Evolutionary conservation across 2,113 vertebrate species (phyloP).

Genomic region (Xiphophorus maculatus): DNA sequence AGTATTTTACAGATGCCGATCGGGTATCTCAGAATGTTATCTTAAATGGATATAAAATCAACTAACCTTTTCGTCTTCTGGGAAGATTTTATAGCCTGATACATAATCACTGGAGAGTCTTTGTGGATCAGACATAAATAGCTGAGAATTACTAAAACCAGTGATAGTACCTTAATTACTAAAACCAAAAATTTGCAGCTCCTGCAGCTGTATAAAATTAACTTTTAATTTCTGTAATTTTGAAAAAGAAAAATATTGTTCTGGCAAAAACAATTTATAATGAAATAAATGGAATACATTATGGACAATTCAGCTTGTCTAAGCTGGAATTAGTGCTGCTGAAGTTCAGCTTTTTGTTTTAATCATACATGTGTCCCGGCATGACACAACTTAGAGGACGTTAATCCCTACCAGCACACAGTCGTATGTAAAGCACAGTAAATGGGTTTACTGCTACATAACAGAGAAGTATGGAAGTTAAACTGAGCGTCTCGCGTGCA

Average conservation of each 20-base stretch:
- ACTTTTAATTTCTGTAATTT: not conserved
- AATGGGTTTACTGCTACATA: constrained; percentile 16
- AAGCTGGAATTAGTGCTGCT: constrained; percentile 14
- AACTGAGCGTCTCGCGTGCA: constrained; percentile 51
- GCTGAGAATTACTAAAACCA: not conserved
- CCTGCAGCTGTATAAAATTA: not conserved
- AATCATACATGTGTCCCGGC: constrained; percentile 26
- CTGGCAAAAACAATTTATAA: not conserved
- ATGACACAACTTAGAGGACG: constrained; percentile 1
- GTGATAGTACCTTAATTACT: too few species aligned
- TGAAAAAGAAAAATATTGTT: not conserved
- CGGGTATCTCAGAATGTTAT: not conserved
- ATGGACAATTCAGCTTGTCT: not conserved
- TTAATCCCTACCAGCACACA: not conserved
- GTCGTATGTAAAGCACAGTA: constrained; percentile 5
- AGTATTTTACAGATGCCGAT: not conserved
- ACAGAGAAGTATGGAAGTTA: constrained; percentile 41
- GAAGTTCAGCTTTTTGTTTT: constrained; percentile 25
- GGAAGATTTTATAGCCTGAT: not conserved
- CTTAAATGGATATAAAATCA: not conserved
- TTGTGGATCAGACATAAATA: not conserved
- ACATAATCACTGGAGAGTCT: not conserved
- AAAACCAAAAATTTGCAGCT: not conserved
- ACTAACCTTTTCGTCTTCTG: not conserved
- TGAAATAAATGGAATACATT: not conserved